Percentiles rank a stretch among this genome's conserved stretches.
Evolutionary conservation across 2,797 vertebrate genomes (phyloP).

Genomic region (Telmatherina bonti): DNA sequence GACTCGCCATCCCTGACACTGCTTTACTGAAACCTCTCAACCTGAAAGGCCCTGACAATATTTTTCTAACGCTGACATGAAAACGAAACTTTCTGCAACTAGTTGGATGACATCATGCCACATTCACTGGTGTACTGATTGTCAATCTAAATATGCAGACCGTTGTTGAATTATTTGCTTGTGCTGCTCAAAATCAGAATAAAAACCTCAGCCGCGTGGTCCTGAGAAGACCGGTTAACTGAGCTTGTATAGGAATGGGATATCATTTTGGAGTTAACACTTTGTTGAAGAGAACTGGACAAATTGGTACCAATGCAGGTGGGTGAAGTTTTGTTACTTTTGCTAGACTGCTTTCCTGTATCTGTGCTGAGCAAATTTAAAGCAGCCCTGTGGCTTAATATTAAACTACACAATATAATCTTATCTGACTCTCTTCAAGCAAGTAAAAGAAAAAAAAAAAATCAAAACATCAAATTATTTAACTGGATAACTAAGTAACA

Average conservation of each 20-base stretch:
- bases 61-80: not conserved
- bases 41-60: constrained; percentile 20
- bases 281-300: constrained; percentile 1
- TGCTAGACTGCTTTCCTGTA: not conserved
- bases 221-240: not conserved
- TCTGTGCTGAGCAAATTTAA: not conserved
- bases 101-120: not conserved
- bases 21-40: constrained; percentile 20
- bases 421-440: not conserved
- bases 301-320: not conserved
- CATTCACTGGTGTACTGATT: not conserved
- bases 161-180: not conserved
- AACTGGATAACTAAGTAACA: not conserved
- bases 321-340: not conserved
- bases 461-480: constrained; percentile 1
- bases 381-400: not conserved
- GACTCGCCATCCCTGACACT: constrained; percentile 17
- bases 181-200: not conserved
- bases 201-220: not conserved
- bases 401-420: not conserved
- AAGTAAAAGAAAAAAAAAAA: not conserved
- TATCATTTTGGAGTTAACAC: not conserved
- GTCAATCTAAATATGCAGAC: not conserved
- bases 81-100: not conserved
- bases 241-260: not conserved